A percentile compares a stretch with the other conserved stretches of the same genome.
These are phyloP conservation scores for Ichneumoninae sp. DNA, from an alignment of 2,888 invertebrate genomes.

Conservation along the genomic window DNA sequence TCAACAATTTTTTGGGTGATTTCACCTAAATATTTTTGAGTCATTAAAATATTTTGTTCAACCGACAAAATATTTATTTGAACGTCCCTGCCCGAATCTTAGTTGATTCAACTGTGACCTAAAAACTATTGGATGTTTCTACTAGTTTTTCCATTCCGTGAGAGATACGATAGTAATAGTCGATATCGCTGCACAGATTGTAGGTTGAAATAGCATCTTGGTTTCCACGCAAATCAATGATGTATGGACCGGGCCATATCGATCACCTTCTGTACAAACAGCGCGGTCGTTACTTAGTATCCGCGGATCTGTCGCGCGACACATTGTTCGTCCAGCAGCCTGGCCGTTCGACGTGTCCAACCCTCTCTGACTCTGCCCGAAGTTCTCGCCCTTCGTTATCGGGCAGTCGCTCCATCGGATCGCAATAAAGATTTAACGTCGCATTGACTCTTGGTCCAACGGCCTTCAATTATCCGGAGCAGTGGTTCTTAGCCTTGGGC, in stretches of 20 bases:
- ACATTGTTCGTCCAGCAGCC: background rate
- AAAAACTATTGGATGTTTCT: background rate
- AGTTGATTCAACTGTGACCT: no score
- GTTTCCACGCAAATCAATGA: background rate
- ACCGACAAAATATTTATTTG: no score
- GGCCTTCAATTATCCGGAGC: conserved; percentile 7
- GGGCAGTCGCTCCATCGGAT: conserved; percentile 25
- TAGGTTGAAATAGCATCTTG: background rate
- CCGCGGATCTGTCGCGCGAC: background rate
- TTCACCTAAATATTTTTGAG: no score
- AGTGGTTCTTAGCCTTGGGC: background rate
- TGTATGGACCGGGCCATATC: no score
- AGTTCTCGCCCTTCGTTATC: conserved; percentile 22
- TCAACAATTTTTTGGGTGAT: no score
- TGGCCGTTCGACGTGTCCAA: conserved; percentile 2
- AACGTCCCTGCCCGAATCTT: no score
- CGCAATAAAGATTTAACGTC: conserved; percentile 38
- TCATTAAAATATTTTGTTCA: no score
- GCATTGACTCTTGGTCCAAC: conserved; percentile 15
- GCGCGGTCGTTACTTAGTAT: background rate
- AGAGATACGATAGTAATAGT: background rate
- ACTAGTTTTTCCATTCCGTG: background rate
- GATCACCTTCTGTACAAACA: background rate
- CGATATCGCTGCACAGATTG: background rate
- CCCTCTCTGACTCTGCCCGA: conserved; percentile 8